Percentiles rank a stretch among this genome's conserved stretches.
These are phyloP conservation scores for Metallyticus violacea DNA, from an alignment of 2,888 invertebrate species.

Conservation along the genomic window DNA sequence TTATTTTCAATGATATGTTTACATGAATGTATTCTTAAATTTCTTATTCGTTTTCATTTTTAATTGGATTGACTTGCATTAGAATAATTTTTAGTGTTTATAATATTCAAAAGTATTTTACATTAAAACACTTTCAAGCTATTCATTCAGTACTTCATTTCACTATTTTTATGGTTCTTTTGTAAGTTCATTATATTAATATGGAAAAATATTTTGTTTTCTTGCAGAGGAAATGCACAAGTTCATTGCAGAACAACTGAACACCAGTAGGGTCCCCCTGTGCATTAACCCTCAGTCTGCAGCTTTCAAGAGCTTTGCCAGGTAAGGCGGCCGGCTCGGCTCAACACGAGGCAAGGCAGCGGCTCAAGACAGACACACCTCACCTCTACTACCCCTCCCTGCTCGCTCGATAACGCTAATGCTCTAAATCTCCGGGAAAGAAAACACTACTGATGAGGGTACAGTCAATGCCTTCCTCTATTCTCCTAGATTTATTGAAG, in stretches of 20 bases:
- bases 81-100: too few species aligned
- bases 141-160: too few species aligned
- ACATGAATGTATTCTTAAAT: too few species aligned
- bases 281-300: constrained; percentile 99
- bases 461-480: constrained; percentile 36
- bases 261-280: constrained; percentile 92
- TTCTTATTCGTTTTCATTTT: too few species aligned
- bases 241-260: constrained; percentile 95
- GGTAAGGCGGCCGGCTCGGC: constrained; percentile 67
- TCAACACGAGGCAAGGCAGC: constrained; percentile 1
- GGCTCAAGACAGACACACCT: constrained; percentile 6
- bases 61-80: too few species aligned
- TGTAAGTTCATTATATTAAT: neutral
- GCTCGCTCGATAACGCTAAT: constrained; percentile 24
- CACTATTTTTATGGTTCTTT: too few species aligned
- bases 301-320: constrained; percentile 99
- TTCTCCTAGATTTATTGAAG: constrained; percentile 32
- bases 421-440: constrained; percentile 22
- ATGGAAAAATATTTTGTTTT: constrained; percentile 36
- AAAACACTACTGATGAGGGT: constrained; percentile 23
- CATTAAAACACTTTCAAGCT: too few species aligned
- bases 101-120: too few species aligned
- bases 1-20: too few species aligned
- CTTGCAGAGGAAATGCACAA: constrained; percentile 96
- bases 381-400: constrained; percentile 28